These are phyloP conservation scores for Pterobdella sp. DNA, from an alignment of 2,888 invertebrate genomes.

Conservation along the genomic window DNA sequence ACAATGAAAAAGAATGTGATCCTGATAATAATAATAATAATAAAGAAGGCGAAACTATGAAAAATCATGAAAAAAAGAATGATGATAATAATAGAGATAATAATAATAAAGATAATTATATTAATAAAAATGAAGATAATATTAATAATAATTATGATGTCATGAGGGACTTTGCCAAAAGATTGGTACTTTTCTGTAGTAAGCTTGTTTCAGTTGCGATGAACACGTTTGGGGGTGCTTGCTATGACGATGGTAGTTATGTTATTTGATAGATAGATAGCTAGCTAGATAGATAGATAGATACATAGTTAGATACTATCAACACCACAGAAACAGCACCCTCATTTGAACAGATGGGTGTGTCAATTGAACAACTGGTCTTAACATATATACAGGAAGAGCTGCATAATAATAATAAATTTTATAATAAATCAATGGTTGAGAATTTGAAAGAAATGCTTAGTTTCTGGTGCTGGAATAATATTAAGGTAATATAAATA, in stretches of 20 bases:
- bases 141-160: neutral
- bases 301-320: conserved; percentile 1
- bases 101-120: neutral
- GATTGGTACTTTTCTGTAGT: neutral
- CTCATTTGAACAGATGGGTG: conserved; percentile 71
- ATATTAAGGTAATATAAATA: conserved; percentile 60
- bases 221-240: conserved; percentile 29
- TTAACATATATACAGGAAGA: conserved; percentile 29
- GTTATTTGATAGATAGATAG: neutral
- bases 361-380: conserved; percentile 62
- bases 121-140: neutral
- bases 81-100: conserved; percentile 9
- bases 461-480: conserved; percentile 69
- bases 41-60: too few relatives aligned
- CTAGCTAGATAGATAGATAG: neutral
- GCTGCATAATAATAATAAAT: neutral
- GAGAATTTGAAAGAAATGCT: conserved; percentile 59
- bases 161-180: neutral
- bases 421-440: conserved; percentile 34
- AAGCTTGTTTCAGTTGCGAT: conserved; percentile 17
- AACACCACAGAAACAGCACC: conserved; percentile 56
- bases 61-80: too few relatives aligned
- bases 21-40: neutral
- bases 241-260: conserved; percentile 27
- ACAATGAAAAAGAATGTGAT: neutral